phyloP scores from a whole-genome alignment of 1,140 invertebrate species.

The Achatina immaculata region DNA sequence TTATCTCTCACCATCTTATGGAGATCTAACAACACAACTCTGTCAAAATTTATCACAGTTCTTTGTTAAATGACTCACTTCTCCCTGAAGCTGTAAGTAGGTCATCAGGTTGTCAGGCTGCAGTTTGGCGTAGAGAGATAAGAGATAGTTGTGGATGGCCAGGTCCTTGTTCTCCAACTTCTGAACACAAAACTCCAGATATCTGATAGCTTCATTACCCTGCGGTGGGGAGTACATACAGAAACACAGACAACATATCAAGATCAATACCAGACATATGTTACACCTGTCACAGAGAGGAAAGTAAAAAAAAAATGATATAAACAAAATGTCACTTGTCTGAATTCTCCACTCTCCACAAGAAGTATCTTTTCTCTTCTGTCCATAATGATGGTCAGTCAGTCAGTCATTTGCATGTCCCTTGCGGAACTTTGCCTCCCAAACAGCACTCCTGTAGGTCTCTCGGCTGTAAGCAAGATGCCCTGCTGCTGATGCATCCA shows the following conservation, averaged over 20 bases:
- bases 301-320: not conserved
- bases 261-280: too few species aligned
- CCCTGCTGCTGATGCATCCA: too few species aligned
- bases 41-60: too few species aligned
- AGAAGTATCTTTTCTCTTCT: too few species aligned
- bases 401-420: too few species aligned
- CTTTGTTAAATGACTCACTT: constrained; percentile 62
- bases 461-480: too few species aligned
- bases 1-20: too few species aligned
- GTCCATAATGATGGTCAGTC: too few species aligned
- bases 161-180: constrained; percentile 84
- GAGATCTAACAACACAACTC: too few species aligned
- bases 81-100: constrained; percentile 87
- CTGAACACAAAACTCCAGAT: constrained; percentile 90
- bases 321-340: too few species aligned
- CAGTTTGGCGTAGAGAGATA: constrained; percentile 86
- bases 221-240: constrained; percentile 40
- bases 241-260: not conserved
- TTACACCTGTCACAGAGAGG: not conserved
- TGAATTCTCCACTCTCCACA: constrained; percentile 4
- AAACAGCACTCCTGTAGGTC: too few species aligned
- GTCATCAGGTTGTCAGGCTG: constrained; percentile 81
- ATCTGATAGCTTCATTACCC: constrained; percentile 75
- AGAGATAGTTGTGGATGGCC: constrained; percentile 92
- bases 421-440: too few species aligned